Percentiles rank a stretch among this genome's conserved stretches.
These are phyloP conservation scores for Canis aureus DNA, from an alignment of 2,113 vertebrate genomes.

Conservation along the genomic window DNA sequence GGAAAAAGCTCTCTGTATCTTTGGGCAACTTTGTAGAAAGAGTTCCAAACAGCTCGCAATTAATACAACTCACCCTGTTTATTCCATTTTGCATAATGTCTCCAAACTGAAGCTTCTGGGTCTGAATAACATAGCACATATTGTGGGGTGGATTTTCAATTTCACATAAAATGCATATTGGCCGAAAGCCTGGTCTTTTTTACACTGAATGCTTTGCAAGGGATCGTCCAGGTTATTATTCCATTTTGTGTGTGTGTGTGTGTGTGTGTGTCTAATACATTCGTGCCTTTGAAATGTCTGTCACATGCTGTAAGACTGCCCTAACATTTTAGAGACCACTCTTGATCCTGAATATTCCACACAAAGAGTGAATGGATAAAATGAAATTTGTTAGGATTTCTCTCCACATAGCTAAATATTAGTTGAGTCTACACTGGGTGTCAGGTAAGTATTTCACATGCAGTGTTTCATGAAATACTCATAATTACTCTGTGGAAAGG, in stretches of 20 bases:
- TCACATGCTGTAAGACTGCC: background rate
- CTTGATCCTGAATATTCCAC: background rate
- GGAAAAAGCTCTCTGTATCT: background rate
- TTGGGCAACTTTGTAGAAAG: background rate
- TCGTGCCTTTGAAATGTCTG: slow-evolving; percentile 45
- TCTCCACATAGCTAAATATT: background rate
- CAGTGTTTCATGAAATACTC: slow-evolving; percentile 21
- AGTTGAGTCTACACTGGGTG: background rate
- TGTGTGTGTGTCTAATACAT: background rate
- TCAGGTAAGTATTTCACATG: slow-evolving; percentile 6
- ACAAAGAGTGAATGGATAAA: background rate
- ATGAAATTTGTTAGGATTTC: background rate
- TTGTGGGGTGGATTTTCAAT: slow-evolving; percentile 52
- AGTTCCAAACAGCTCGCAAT: background rate
- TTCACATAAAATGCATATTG: slow-evolving; percentile 43
- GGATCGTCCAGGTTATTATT: slow-evolving; percentile 9
- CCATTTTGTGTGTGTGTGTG: background rate
- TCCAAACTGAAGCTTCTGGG: background rate
- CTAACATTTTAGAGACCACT: background rate
- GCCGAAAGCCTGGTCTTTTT: slow-evolving; percentile 19
- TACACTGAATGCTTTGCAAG: slow-evolving; percentile 11
- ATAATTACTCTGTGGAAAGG: background rate
- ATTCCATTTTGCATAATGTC: background rate
- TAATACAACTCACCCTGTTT: background rate
- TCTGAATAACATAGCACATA: slow-evolving; percentile 32